Evolutionary conservation across 2,888 invertebrate species (phyloP), one percentile per base, ranked within the genome.

Genomic region (Adelphocoris suturalis): DNA sequence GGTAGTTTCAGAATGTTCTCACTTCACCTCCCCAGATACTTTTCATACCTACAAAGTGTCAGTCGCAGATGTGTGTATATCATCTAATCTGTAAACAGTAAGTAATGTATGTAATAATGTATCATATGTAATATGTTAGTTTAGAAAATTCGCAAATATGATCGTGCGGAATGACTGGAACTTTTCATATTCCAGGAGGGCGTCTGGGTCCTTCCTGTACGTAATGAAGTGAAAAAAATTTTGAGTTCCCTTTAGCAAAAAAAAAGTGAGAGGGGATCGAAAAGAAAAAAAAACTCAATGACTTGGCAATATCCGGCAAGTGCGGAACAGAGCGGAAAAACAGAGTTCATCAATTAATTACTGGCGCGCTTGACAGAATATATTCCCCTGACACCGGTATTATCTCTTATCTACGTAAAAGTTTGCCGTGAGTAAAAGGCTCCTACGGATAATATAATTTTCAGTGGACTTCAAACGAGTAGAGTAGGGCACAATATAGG

Each of bases 141-240:
- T n/a, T n/a, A n/a, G n/a, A n/a, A n/a, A n/a, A n/a, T n/a, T n/a
- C n/a, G n/a, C n/a, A n/a, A n/a, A n/a, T n/a, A n/a, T n/a, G n/a
- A n/a, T n/a, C n/a, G n/a, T n/a, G n/a, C n/a, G n/a, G n/a, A n/a
- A n/a, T n/a, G n/a, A n/a, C n/a, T n/a, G n/a, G n/a, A n/a, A n/a
- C n/a, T n/a, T n/a, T n/a, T n/a, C n/a, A n/a, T 37, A 4, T 37
- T 37, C 37, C 3, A 37, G 7, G 7, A 37, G 7, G 19, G 16
- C 61, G 61, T 57, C 57, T 2, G 19, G 61, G 1, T 14, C 61
- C n/a, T 81, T n/a, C 48, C 47, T n/a, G 48, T 47, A 81, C 9
- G 81, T 81, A 47, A 81, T 47, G 81, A 81, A 47, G 81, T 81
- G 48, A 48, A 47, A 81, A 81, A 81, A 23, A 48, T 81, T 4